These are phyloP conservation scores for Tragulus kanchil DNA, from an alignment of 2,113 vertebrate species.

Conservation along the genomic window DNA sequence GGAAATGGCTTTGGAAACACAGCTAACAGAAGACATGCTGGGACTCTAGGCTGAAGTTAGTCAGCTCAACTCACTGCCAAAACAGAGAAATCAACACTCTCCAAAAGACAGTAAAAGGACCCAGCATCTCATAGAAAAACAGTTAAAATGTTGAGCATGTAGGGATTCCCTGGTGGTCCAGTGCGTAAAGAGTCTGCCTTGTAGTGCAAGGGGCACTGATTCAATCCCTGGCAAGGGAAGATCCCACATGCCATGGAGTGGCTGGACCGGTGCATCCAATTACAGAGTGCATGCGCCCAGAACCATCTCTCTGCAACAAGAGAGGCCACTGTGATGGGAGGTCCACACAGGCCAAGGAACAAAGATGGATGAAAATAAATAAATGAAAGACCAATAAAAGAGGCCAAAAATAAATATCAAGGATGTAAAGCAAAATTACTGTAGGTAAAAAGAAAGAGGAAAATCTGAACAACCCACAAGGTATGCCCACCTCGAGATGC, in stretches of 20 bases:
- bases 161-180: background rate
- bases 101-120: background rate
- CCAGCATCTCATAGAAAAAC: background rate
- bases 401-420: background rate
- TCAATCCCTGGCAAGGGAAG: too few species aligned
- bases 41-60: background rate
- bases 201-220: too few species aligned
- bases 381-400: too few species aligned
- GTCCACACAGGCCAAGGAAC: too few species aligned
- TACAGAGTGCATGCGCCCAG: too few species aligned
- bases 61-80: background rate
- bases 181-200: too few species aligned
- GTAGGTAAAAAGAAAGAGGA: background rate
- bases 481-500: background rate
- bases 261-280: too few species aligned
- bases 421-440: background rate
- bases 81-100: background rate
- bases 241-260: too few species aligned
- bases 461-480: background rate
- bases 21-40: background rate
- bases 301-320: too few species aligned
- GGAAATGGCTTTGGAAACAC: background rate
- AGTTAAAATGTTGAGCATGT: background rate
- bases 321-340: too few species aligned
- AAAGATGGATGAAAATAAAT: too few species aligned